Conservation (phyloP, 2,113 vertebrate genomes). For the Mustela lutreola region DNA sequence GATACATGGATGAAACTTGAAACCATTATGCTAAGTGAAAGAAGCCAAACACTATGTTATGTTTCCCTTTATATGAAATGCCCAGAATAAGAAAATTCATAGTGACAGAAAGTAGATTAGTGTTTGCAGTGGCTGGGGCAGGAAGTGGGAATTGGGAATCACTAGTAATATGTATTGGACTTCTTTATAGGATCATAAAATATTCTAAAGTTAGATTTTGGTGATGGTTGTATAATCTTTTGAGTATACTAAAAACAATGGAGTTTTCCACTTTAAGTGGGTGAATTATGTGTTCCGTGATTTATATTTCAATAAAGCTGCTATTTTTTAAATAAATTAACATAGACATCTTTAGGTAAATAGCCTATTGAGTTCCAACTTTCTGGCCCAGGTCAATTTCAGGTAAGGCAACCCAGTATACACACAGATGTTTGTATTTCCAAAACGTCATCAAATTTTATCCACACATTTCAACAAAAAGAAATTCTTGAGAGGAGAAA, state of each 20-base stretch:
- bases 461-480: constrained; percentile 29
- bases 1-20: neutral
- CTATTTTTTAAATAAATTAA: neutral
- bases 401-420: neutral
- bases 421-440: neutral
- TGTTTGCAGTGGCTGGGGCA: neutral
- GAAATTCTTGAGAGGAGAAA: neutral
- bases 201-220: neutral
- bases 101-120: constrained; percentile 14
- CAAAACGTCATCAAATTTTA: constrained; percentile 26
- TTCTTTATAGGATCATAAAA: neutral
- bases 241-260: neutral
- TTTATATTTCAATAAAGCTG: neutral
- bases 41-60: neutral
- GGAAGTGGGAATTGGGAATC: neutral
- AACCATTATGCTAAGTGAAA: constrained; percentile 5
- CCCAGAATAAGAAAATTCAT: neutral
- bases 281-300: neutral
- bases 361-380: neutral
- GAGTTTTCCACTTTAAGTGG: neutral
- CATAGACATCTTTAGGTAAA: neutral
- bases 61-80: neutral
- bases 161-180: neutral
- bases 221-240: neutral
- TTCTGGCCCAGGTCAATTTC: neutral